Evolutionary conservation across 2,113 vertebrate genomes (phyloP).

Genomic region (Mohoua ochrocephala): DNA sequence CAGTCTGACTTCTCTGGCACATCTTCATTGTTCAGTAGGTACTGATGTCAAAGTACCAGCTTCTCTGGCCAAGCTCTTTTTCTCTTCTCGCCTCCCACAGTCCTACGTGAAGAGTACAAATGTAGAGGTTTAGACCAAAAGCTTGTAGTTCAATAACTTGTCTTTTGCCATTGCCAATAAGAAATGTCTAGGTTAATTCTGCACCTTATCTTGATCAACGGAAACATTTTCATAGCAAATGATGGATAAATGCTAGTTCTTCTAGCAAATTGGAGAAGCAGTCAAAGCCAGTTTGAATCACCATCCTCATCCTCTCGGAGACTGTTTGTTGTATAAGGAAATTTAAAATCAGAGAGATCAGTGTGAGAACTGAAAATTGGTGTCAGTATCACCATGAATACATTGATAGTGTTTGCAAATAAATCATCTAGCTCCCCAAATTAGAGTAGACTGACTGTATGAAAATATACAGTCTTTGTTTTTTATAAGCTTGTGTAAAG

Average conservation of each 20-base stretch:
- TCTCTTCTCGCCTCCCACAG: not conserved
- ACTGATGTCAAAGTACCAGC: not conserved
- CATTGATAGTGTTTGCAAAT: constrained; percentile 3
- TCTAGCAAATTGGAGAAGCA: not conserved
- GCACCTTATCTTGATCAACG: not conserved
- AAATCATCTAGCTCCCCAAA: not conserved
- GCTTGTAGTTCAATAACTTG: not conserved
- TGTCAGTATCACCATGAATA: not conserved
- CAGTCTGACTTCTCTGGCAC: not conserved
- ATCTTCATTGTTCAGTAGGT: not conserved
- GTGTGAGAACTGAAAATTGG: not conserved
- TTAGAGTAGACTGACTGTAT: not conserved
- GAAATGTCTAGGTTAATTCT: not conserved
- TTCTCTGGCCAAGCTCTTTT: not conserved
- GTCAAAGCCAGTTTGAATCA: not conserved
- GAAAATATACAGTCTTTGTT: not conserved
- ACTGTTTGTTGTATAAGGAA: not conserved
- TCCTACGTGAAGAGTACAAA: not conserved
- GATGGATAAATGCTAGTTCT: not conserved
- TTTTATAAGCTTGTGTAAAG: not conserved
- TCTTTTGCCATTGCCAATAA: not conserved
- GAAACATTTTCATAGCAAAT: not conserved
- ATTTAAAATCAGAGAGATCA: not conserved
- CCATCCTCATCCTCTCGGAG: not conserved
- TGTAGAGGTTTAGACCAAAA: not conserved